Conservation (phyloP, 2,113 vertebrate genomes). For the Dipodomys stephensi region DNA sequence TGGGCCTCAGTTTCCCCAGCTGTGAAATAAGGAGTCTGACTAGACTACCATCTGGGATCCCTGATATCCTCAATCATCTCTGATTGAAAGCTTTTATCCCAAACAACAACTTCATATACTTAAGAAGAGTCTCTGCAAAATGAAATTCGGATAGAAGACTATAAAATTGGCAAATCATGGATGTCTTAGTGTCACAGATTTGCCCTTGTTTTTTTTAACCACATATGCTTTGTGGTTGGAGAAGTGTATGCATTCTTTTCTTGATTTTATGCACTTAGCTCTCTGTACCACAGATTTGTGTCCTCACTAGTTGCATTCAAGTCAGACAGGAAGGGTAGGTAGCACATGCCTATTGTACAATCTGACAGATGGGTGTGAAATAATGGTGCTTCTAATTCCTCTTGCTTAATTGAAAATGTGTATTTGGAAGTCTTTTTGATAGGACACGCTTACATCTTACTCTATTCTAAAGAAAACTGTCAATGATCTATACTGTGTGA, state of each 20-base stretch:
- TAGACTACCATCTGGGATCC: not conserved
- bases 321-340: not conserved
- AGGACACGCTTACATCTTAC: not conserved
- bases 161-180: not conserved
- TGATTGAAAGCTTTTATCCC: not conserved
- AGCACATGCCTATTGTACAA: not conserved
- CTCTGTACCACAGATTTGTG: not conserved
- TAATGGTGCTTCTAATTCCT: not conserved
- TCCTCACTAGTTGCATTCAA: not conserved
- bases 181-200: not conserved
- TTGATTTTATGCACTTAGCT: not conserved
- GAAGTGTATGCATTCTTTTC: not conserved
- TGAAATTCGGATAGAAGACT: not conserved
- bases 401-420: not conserved
- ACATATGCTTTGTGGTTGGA: not conserved
- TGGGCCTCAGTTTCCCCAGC: not conserved
- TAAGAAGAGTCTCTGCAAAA: not conserved
- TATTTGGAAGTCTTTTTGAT: not conserved
- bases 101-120: constrained; percentile 8
- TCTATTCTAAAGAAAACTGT: constrained; percentile 1
- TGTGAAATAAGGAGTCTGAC: not conserved
- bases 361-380: not conserved
- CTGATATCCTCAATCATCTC: not conserved
- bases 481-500: not conserved
- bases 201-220: not conserved